Percentiles rank a stretch among this genome's conserved stretches.
phyloP scores from a whole-genome alignment of 2,888 invertebrate genomes.

The Diarsia brunnea region DNA sequence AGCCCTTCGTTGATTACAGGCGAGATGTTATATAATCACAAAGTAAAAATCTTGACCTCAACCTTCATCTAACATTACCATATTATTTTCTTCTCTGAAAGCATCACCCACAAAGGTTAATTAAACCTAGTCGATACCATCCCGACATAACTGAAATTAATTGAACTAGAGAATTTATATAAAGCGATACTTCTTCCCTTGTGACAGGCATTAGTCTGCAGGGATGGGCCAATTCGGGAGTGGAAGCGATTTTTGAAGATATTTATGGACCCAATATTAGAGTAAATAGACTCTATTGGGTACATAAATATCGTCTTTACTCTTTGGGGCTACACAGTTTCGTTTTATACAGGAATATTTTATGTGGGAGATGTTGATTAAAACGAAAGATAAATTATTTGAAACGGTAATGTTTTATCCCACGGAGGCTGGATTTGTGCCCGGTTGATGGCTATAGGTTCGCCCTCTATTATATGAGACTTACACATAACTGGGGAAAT shows the following conservation, averaged over 20 bases:
- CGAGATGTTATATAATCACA: too few species aligned
- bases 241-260: conserved; percentile 56
- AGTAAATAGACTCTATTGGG: conserved; percentile 26
- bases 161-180: conserved; percentile 86
- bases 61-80: conserved; percentile 15
- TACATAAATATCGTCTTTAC: conserved; percentile 27
- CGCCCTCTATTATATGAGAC: too few species aligned
- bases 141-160: conserved; percentile 86
- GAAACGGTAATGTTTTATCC: background rate
- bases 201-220: conserved; percentile 80
- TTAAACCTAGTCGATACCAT: conserved; percentile 81
- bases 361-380: background rate
- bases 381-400: background rate
- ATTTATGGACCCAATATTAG: conserved; percentile 44
- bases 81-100: conserved; percentile 42
- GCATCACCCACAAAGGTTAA: conserved; percentile 78
- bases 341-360: background rate
- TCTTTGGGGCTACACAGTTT: background rate
- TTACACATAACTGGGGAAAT: too few species aligned
- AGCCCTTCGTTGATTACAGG: too few species aligned
- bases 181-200: conserved; percentile 85
- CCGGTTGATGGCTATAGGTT: too few species aligned
- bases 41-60: conserved; percentile 12
- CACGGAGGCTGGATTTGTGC: too few species aligned
- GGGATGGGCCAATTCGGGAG: conserved; percentile 61